Base-by-base conservation (phyloP, 1,140 invertebrate species). In the Bombus difficillimus region DNA sequence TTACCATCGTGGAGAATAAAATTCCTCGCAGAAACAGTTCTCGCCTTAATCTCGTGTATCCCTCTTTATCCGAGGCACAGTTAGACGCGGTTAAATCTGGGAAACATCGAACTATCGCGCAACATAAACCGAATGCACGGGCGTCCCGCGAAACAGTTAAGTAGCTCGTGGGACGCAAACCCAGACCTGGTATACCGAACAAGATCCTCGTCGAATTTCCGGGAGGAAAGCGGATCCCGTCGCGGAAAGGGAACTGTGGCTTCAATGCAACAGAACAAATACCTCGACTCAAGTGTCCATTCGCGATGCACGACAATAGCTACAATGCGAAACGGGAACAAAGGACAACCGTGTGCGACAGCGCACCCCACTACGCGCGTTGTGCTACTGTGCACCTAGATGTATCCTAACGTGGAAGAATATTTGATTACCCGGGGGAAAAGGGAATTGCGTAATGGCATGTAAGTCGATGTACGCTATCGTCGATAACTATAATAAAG, bases 201-300 rank as follows among this genome's bases (percentile, higher is more conserved):
- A 80, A 85, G 68, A 79, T 80, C 41, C 83, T 41, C 53, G 66
- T 79, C 69, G 68, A 85, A 80, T 80, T 72, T 80, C 83, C 53
- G 76, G 76, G 34, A 71, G 83, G 76, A 72, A 85, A 72, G 66
- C 76, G 76, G 32, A 85, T 85, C 76, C 76, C 32, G 32, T 47
- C n/a, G 68, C 76, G 66, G 68, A 71, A 85, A 62, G 83, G 76
- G 72, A 80, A 80, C 68, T 39, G 76, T 28, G 75, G 83, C 39
- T 80, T 80, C 39, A 62, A 80, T 69, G 68, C 68, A 47, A 43
- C 83, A 80, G 83, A 79, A 80, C 83, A 85, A 85, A 80, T 85
- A 80, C 76, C 57, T 80, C 76, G 83, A 85, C 83, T 85, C 83
- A 85, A 85, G 76, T 85, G 76, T 85, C 83, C 83, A 85, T 79